Percentiles rank a stretch among this genome's conserved stretches.
These are phyloP conservation scores for Bradypus variegatus DNA, from an alignment of 2,797 vertebrate genomes.

Conservation along the genomic window DNA sequence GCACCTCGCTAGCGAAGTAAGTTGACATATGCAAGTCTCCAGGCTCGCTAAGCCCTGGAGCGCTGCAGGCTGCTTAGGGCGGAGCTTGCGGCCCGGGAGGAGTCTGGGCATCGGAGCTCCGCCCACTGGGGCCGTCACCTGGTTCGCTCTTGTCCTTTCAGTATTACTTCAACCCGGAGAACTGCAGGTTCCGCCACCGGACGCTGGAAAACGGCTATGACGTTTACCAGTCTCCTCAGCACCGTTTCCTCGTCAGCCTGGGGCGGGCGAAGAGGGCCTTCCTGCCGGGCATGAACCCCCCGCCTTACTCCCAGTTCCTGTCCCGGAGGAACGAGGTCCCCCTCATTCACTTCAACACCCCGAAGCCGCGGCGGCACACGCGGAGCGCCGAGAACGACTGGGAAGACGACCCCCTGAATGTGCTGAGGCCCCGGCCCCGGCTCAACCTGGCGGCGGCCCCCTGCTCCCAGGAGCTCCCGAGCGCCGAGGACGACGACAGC, in stretches of 20 bases:
- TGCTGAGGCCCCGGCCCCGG: constrained; percentile 63
- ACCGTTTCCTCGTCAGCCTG: constrained; percentile 85
- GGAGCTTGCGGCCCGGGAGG: background rate
- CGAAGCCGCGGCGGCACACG: constrained; percentile 77
- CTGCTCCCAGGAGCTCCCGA: constrained; percentile 65
- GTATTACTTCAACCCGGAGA: constrained; percentile 81
- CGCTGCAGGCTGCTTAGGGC: background rate
- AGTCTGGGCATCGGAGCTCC: background rate
- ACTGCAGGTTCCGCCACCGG: constrained; percentile 87
- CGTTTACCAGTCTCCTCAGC: constrained; percentile 85
- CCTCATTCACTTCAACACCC: constrained; percentile 81
- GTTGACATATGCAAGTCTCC: background rate
- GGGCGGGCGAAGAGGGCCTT: constrained; percentile 83
- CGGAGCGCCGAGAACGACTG: constrained; percentile 77
- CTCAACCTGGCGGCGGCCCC: constrained; percentile 47
- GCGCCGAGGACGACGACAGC: constrained; percentile 52
- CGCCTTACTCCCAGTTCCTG: constrained; percentile 89
- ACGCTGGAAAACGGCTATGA: constrained; percentile 91
- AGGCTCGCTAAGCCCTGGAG: no score
- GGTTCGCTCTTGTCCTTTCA: constrained; percentile 51
- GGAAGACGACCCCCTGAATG: constrained; percentile 66
- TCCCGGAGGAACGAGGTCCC: constrained; percentile 89
- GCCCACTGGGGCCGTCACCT: background rate
- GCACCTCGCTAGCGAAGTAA: background rate
- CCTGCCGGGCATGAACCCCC: constrained; percentile 79